A percentile compares a stretch with the other conserved stretches of the same genome.
These are phyloP conservation scores for Acanthornis magna DNA, from an alignment of 2,797 vertebrate genomes.

Conservation along the genomic window DNA sequence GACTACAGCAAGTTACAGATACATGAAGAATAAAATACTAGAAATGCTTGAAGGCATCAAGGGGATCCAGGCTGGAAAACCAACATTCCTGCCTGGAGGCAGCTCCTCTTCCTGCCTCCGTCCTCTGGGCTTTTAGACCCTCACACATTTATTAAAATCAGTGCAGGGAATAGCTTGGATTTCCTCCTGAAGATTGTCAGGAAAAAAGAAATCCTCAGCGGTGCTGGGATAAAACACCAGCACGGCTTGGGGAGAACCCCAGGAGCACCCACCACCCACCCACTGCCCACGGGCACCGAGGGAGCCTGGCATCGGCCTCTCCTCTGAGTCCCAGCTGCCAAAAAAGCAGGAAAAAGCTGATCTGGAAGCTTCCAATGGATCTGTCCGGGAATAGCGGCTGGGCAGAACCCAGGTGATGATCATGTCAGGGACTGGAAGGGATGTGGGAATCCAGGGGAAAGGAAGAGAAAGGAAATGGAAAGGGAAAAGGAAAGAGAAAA, in stretches of 20 bases:
- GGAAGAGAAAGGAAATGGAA: background rate
- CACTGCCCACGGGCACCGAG: background rate
- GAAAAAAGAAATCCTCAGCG: background rate
- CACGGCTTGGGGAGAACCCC: fast-evolving
- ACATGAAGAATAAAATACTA: too few relatives aligned
- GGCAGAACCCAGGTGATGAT: background rate
- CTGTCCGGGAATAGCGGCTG: fast-evolving
- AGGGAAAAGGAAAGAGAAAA: background rate
- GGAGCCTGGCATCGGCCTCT: background rate
- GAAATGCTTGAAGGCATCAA: too few relatives aligned
- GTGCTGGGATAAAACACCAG: background rate
- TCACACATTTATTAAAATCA: fast-evolving
- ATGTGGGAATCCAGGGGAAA: too few relatives aligned
- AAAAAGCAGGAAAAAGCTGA: background rate
- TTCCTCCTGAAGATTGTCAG: background rate
- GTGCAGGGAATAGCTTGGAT: fast-evolving
- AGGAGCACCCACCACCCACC: background rate
- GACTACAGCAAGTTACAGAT: too few relatives aligned
- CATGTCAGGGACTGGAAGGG: background rate
- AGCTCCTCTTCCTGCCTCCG: background rate
- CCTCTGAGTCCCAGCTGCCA: background rate
- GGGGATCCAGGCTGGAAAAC: background rate
- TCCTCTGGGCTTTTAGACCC: background rate
- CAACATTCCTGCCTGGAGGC: background rate
- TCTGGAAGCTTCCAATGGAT: background rate